A percentile compares a stretch with the other conserved stretches of the same genome.
These are phyloP conservation scores for Glyphotaelius pellucidus DNA, from an alignment of 2,888 invertebrate genomes.

Conservation along the genomic window DNA sequence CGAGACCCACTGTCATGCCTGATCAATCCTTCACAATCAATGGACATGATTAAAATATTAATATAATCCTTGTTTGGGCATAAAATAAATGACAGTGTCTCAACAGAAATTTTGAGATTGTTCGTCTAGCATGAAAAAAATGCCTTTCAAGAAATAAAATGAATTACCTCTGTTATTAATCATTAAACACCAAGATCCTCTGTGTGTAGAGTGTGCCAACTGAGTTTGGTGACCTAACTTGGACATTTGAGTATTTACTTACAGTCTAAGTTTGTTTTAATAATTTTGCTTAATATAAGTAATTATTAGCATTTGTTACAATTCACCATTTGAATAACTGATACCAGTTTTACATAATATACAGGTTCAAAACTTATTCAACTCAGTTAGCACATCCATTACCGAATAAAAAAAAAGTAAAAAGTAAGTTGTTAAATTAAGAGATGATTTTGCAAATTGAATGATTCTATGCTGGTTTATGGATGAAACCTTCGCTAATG, in stretches of 20 bases:
- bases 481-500: conserved; percentile 83
- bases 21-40: not conserved
- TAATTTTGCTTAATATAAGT: not conserved
- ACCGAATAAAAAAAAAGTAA: not conserved
- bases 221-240: not conserved
- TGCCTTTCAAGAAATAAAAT: not conserved
- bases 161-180: not conserved
- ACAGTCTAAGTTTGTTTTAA: not conserved
- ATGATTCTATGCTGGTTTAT: conserved; percentile 74
- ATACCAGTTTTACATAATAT: not conserved
- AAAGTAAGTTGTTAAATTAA: not conserved
- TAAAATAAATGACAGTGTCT: not conserved
- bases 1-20: not conserved
- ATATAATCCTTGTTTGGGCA: not conserved
- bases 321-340: not conserved
- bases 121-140: not conserved
- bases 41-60: not conserved
- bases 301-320: not conserved
- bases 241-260: not conserved
- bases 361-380: not conserved
- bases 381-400: not conserved
- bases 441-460: conserved; percentile 49
- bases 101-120: not conserved
- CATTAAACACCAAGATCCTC: not conserved
- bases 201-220: not conserved